Percentiles rank a stretch among this genome's conserved stretches.
Evolutionary conservation across 2,797 vertebrate genomes (phyloP).

Genomic region (Pangasius larnaudii): DNA sequence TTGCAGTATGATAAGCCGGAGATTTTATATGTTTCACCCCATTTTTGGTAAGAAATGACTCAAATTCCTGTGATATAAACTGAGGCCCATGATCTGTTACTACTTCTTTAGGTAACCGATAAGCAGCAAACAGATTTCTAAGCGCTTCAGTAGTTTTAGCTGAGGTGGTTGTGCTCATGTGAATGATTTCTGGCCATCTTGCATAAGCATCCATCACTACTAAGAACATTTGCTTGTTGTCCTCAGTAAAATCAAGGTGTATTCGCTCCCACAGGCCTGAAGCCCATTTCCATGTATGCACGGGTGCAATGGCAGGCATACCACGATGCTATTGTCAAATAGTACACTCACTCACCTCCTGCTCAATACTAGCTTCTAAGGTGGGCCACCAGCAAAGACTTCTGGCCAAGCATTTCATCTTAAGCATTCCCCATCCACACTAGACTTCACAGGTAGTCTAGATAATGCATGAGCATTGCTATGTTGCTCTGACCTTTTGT

Average conservation of each 20-base stretch:
- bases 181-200: slow-evolving; percentile 29
- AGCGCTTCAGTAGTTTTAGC: slow-evolving; percentile 19
- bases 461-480: no score
- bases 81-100: slow-evolving; percentile 24
- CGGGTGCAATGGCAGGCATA: slow-evolving; percentile 9
- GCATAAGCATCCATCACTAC: slow-evolving; percentile 1
- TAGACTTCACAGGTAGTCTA: no score
- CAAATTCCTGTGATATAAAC: slow-evolving; percentile 26
- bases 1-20: slow-evolving; percentile 34
- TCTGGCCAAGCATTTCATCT: slow-evolving; percentile 49
- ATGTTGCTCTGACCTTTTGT: no score
- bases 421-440: slow-evolving; percentile 28
- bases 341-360: slow-evolving; percentile 25
- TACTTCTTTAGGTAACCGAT: slow-evolving; percentile 30
- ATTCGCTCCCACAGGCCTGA: no score
- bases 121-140: slow-evolving; percentile 30
- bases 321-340: slow-evolving; percentile 40
- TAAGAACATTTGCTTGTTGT: no score
- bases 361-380: slow-evolving; percentile 42
- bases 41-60: slow-evolving; percentile 26
- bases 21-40: slow-evolving; percentile 38
- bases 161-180: slow-evolving; percentile 15
- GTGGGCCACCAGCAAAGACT: slow-evolving; percentile 53
- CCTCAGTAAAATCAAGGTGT: no score
- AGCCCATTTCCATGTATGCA: no score